A percentile compares a stretch with the other conserved stretches of the same genome.
phyloP scores from a whole-genome alignment of 2,888 invertebrate species.

The Yponomeuta cagnagella region DNA sequence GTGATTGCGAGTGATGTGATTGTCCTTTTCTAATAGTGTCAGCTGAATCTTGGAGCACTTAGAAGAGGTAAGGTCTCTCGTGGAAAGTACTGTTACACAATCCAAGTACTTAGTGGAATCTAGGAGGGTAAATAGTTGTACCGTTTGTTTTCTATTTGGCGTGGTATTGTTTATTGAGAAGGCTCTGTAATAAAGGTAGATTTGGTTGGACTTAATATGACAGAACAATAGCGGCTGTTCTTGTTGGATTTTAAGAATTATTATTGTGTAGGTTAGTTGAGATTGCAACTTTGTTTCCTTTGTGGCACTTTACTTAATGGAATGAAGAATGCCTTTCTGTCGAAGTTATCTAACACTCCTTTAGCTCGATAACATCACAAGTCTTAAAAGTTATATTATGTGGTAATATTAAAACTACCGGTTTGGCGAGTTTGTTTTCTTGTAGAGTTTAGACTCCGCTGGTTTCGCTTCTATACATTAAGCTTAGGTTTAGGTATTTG shows the following conservation, averaged over 20 bases:
- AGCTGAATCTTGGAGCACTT: neutral
- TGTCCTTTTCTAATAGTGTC: neutral
- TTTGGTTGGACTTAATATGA: neutral
- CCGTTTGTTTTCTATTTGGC: constrained; percentile 1
- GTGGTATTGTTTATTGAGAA: neutral
- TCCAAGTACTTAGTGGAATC: neutral
- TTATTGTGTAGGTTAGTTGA: neutral
- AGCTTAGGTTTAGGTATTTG: neutral
- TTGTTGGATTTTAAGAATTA: neutral
- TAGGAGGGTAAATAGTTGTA: neutral
- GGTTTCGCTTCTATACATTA: neutral
- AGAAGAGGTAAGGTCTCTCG: neutral
- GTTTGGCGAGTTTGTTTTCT: neutral
- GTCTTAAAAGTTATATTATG: neutral
- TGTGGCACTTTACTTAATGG: neutral
- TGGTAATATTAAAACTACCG: neutral
- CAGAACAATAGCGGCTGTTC: neutral
- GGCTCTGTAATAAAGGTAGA: neutral
- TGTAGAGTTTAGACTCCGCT: neutral
- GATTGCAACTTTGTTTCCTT: neutral
- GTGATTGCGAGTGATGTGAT: neutral
- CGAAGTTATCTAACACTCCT: neutral
- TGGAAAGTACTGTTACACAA: constrained; percentile 3
- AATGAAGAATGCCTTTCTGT: neutral
- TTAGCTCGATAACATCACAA: neutral